Base-by-base conservation (phyloP, 1,140 invertebrate genomes). In the Zaprionus africanus region DNA sequence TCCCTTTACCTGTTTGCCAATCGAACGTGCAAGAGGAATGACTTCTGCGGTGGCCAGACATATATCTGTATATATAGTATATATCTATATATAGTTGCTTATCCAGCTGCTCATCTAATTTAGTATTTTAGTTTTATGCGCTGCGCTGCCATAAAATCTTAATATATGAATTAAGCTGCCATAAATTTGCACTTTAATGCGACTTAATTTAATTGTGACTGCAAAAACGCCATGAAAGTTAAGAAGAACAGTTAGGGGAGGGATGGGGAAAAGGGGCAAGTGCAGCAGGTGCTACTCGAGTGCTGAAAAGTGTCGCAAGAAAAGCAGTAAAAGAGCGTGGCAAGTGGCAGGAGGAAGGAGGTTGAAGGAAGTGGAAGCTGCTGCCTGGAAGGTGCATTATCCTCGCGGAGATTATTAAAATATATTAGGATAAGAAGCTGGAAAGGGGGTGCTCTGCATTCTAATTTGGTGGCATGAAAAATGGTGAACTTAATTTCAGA, bases 111-210 rank as follows among this genome's bases (percentile, higher is more conserved):
- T 83, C 80, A 87, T 83, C 83, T 82, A 59, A 61, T 71, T 63
- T 24, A 68, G 53, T 67, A 70, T 76, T 60, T 63, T 60, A 72
- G 69, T 79, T 63, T 76, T 77, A 62, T 53, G 68, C 59, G 74
- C 41, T 19, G 26, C 56, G 53, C 11, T 34, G 72, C 19, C 79
- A 81, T 91, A 82, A 91, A 91, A 85, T 82, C 79, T 91, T 91
- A 91, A 91, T 91, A 91, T 88, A 88, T 88, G 83, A 91, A 91
- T 91, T 80, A 91, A 91, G 88, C 81, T 88, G 88, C 73, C 88
- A 84, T 91, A 91, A 91, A 91, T 91, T 91, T 78, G 75, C 19
- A 24, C 81, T 79, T 91, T 91, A 91, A 77, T 91, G 72, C 75
- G 73, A 79, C 88, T 91, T 91, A 91, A 87, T 84, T 91, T 91